Conservation (phyloP, 2,797 vertebrate genomes). For the Rallus crepitans region DNA sequence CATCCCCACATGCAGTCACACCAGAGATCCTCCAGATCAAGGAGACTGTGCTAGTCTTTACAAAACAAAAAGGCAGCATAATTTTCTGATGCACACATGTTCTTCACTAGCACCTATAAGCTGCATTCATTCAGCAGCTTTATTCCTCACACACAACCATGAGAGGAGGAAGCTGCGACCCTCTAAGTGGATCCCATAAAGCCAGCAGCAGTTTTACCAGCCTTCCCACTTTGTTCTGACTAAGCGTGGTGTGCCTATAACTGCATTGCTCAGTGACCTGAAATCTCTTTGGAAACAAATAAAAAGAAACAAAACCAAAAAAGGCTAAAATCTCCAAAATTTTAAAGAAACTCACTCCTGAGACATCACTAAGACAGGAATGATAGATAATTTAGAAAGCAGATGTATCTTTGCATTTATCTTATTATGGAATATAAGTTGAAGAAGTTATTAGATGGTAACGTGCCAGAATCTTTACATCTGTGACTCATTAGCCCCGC, state of each 20-base stretch:
- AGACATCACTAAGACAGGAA: constrained; percentile 52
- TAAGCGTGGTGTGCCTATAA: not conserved
- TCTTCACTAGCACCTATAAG: not conserved
- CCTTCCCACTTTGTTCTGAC: constrained; percentile 4
- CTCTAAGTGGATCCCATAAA: not conserved
- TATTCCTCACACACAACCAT: not conserved
- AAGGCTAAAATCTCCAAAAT: constrained; percentile 1
- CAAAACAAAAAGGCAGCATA: not conserved
- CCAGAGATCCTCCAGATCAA: not conserved
- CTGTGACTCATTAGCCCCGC: constrained; percentile 81
- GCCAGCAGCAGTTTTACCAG: not conserved
- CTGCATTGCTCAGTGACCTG: not conserved
- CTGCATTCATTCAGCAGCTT: not conserved
- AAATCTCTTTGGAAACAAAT: constrained; percentile 27
- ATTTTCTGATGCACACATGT: not conserved
- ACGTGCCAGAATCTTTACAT: constrained; percentile 75
- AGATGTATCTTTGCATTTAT: constrained; percentile 77
- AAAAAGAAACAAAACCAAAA: constrained; percentile 36
- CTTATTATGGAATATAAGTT: constrained; percentile 74
- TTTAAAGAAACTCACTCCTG: not conserved
- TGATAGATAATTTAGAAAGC: constrained; percentile 61
- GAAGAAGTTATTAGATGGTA: constrained; percentile 75
- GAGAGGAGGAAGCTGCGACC: not conserved
- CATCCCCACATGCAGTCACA: not conserved
- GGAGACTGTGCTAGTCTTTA: not conserved